A percentile compares a stretch with the other conserved stretches of the same genome.
These are phyloP conservation scores for Alces alces DNA, from an alignment of 2,113 vertebrate genomes.

Conservation along the genomic window DNA sequence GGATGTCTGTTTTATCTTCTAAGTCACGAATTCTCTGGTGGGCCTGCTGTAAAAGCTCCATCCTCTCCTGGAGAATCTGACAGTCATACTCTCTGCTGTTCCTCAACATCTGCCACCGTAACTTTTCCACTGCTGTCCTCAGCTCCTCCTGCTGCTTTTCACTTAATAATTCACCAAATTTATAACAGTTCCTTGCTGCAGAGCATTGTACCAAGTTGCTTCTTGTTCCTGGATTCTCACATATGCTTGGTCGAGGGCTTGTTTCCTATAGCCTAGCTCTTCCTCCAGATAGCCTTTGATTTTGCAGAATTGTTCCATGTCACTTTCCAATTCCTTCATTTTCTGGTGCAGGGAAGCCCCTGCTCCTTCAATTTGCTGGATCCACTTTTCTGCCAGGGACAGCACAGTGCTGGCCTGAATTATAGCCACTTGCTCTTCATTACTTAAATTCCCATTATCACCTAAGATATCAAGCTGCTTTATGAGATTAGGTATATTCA, in stretches of 20 bases:
- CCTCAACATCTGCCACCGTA: conserved; percentile 96
- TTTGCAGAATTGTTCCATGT: conserved; percentile 96
- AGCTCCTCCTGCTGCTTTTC: conserved; percentile 96
- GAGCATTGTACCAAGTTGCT: conserved; percentile 97
- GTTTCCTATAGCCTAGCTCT: conserved; percentile 97
- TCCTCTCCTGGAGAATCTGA: conserved; percentile 97
- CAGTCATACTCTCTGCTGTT: conserved; percentile 98
- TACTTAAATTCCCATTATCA: too few relatives aligned
- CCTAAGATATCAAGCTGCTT: too few relatives aligned
- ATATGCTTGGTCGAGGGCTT: conserved; percentile 97
- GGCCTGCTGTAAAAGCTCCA: too few relatives aligned
- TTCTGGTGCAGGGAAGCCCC: too few relatives aligned
- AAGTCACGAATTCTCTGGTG: conserved; percentile 99
- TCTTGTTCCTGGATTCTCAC: conserved; percentile 99
- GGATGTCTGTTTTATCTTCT: conserved; percentile 98
- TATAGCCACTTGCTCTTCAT: too few relatives aligned
- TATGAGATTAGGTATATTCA: too few relatives aligned
- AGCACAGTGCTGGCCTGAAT: too few relatives aligned
- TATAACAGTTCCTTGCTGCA: conserved; percentile 98
- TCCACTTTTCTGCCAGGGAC: too few relatives aligned
- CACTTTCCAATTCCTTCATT: too few relatives aligned
- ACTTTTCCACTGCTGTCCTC: conserved; percentile 93
- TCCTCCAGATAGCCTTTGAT: conserved; percentile 99
- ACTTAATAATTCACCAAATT: conserved; percentile 93
- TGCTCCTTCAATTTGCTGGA: too few relatives aligned